phyloP scores from a whole-genome alignment of 2,888 invertebrate genomes.

The Pterobdella sp. region DNA sequence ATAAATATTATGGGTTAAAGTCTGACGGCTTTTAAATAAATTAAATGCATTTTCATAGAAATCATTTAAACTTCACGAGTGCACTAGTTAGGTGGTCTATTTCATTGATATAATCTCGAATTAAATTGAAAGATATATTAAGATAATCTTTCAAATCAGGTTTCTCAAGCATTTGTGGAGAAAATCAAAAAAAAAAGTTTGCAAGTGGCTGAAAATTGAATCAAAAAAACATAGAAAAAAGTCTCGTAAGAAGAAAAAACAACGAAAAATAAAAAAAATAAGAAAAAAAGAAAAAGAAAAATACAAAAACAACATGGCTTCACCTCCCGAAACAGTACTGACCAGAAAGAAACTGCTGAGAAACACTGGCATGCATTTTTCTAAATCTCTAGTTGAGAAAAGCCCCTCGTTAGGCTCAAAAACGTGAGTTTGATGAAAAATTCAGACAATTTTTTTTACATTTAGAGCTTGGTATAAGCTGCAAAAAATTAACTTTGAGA shows the following conservation, averaged over 20 bases:
- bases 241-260: background rate
- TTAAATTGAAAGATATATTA: too few relatives aligned
- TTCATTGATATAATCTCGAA: too few relatives aligned
- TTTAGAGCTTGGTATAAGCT: too few relatives aligned
- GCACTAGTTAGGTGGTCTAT: too few relatives aligned
- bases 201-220: background rate
- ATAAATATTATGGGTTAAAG: too few relatives aligned
- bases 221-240: background rate
- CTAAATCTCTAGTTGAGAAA: background rate
- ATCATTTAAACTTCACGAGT: too few relatives aligned
- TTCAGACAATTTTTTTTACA: too few relatives aligned
- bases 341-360: background rate
- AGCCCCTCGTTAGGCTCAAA: background rate
- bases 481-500: too few relatives aligned
- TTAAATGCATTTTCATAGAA: too few relatives aligned
- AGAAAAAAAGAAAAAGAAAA: background rate
- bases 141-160: background rate
- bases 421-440: background rate
- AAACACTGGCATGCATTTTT: background rate
- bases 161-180: constrained; percentile 9
- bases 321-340: background rate
- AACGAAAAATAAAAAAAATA: background rate
- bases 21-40: too few relatives aligned
- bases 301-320: background rate
- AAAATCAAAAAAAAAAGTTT: background rate